These are phyloP conservation scores for Loriculus beryllinus DNA, from an alignment of 2,797 vertebrate genomes.

Conservation along the genomic window DNA sequence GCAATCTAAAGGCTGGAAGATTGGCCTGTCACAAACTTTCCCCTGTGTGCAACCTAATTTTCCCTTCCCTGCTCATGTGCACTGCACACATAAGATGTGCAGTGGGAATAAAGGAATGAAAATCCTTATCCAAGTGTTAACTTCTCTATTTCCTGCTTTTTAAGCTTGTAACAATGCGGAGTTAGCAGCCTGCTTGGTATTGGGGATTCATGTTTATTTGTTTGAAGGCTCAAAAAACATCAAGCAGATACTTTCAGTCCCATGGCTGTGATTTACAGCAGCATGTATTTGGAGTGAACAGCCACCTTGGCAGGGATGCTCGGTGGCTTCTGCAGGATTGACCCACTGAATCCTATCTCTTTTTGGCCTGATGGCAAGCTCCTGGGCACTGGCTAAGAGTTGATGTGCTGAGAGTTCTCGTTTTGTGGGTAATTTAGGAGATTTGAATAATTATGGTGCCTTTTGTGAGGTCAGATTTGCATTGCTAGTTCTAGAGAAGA, in stretches of 20 bases:
- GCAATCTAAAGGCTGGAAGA: neutral
- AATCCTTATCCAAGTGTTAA: neutral
- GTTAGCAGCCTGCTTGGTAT: neutral
- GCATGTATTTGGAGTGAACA: neutral
- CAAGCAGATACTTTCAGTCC: neutral
- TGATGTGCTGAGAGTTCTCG: neutral
- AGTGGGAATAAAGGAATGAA: neutral
- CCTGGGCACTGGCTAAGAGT: neutral
- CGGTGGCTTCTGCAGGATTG: neutral
- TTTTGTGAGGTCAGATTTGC: accelerated
- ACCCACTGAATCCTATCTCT: neutral
- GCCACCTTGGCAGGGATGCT: neutral
- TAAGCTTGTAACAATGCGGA: neutral
- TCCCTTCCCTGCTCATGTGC: neutral
- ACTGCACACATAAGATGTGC: accelerated
- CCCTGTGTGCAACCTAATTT: neutral
- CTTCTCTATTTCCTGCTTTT: neutral
- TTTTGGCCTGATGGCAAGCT: neutral
- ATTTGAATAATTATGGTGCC: neutral
- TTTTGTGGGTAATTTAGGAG: neutral
- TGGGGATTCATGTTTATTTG: accelerated
- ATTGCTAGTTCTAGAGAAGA: neutral
- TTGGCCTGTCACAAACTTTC: neutral
- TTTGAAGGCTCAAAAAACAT: neutral
- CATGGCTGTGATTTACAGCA: neutral